phyloP scores from a whole-genome alignment of 1,140 invertebrate genomes.

The Trinorchestia longiramus region DNA sequence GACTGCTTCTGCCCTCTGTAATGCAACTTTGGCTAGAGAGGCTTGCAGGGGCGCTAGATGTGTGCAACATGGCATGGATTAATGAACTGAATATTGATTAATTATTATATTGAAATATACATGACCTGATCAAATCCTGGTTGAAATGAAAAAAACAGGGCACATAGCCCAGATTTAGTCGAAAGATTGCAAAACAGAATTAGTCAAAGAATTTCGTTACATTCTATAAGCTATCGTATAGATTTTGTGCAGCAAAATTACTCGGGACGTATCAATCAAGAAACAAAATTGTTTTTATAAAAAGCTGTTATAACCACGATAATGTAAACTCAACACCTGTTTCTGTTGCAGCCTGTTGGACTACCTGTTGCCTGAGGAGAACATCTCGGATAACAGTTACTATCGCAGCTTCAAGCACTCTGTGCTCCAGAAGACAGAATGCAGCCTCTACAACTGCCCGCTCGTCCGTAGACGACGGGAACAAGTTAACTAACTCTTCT shows the following conservation, averaged over 20 bases:
- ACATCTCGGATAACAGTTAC: slow-evolving; percentile 42
- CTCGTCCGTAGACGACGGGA: slow-evolving; percentile 16
- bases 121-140: no score
- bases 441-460: slow-evolving; percentile 5
- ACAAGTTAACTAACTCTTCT: neutral
- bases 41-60: no score
- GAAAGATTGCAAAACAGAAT: neutral
- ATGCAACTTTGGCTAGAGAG: no score
- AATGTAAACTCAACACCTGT: neutral
- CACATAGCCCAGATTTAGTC: neutral
- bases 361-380: slow-evolving; percentile 29
- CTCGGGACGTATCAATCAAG: neutral
- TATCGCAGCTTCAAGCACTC: slow-evolving; percentile 50
- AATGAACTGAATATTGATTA: no score
- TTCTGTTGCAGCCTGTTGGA: neutral
- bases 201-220: neutral
- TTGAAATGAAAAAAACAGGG: neutral
- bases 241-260: neutral
- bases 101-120: no score
- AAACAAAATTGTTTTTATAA: neutral
- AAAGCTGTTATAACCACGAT: neutral
- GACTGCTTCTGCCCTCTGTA: no score
- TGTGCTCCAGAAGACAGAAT: slow-evolving; percentile 22
- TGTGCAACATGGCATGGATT: no score
- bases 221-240: neutral